Evolutionary conservation across 2,888 invertebrate genomes (phyloP).

Genomic region (Clepsis dumicolana): DNA sequence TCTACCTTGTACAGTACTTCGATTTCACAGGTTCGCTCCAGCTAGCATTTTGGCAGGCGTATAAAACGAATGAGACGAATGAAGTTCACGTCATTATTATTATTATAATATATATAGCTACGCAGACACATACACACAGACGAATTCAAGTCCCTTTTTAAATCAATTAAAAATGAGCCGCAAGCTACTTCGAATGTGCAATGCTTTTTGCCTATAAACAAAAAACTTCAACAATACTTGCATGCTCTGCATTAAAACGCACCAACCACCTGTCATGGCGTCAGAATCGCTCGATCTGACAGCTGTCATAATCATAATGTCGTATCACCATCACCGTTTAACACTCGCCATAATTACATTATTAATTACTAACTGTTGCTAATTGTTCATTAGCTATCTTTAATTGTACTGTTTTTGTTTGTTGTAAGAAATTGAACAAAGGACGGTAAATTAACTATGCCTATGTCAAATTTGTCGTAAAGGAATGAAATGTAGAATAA

Average conservation of each 20-base stretch:
- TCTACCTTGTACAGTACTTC: background rate
- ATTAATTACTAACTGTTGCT: conserved; percentile 42
- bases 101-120: no score
- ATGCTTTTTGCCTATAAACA: no score
- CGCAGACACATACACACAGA: no score
- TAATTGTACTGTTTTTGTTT: background rate
- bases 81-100: no score
- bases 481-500: no score
- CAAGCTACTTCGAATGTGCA: no score
- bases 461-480: no score
- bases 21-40: no score
- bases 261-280: conserved; percentile 9
- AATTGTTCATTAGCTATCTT: conserved; percentile 31
- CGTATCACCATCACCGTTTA: conserved; percentile 55
- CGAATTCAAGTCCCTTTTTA: background rate
- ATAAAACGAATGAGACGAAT: no score
- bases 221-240: conserved; percentile 11
- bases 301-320: conserved; percentile 51
- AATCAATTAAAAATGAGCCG: background rate
- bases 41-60: no score
- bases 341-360: conserved; percentile 52
- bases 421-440: background rate
- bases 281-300: conserved; percentile 60
- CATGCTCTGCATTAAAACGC: background rate
- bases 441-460: background rate